Evolutionary conservation across 2,888 invertebrate species (phyloP).

Genomic region (Clanis bilineata): DNA sequence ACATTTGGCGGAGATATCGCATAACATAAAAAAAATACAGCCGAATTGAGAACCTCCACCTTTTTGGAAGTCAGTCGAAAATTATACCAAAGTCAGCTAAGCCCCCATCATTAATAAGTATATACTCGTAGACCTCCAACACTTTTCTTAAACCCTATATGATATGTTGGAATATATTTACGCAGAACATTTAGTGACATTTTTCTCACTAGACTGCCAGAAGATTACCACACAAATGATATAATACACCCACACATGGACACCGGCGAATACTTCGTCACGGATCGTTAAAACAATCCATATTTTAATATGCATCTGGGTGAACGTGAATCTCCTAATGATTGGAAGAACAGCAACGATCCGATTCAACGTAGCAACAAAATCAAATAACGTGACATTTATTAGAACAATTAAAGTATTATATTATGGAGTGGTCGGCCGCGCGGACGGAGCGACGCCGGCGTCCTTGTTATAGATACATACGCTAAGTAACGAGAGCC

Average conservation of each 20-base stretch:
- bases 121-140: too few species aligned
- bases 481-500: constrained; percentile 36
- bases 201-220: constrained; percentile 8
- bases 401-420: constrained; percentile 4
- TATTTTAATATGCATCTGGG: constrained; percentile 38
- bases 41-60: too few species aligned
- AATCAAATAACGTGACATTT: constrained; percentile 22
- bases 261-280: constrained; percentile 18
- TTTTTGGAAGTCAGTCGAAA: too few species aligned
- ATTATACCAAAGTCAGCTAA: too few species aligned
- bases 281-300: constrained; percentile 21
- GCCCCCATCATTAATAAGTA: too few species aligned
- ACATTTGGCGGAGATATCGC: too few species aligned
- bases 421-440: neutral
- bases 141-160: neutral
- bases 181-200: neutral
- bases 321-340: constrained; percentile 35
- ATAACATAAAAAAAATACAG: too few species aligned
- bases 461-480: constrained; percentile 60
- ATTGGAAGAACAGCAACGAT: constrained; percentile 24
- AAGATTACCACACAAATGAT: constrained; percentile 12
- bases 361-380: neutral
- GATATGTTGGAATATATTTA: neutral
- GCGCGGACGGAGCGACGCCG: constrained; percentile 17
- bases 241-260: constrained; percentile 13